Evolutionary conservation across 2,113 vertebrate genomes (phyloP).

Genomic region (Sapayoa aenigma): DNA sequence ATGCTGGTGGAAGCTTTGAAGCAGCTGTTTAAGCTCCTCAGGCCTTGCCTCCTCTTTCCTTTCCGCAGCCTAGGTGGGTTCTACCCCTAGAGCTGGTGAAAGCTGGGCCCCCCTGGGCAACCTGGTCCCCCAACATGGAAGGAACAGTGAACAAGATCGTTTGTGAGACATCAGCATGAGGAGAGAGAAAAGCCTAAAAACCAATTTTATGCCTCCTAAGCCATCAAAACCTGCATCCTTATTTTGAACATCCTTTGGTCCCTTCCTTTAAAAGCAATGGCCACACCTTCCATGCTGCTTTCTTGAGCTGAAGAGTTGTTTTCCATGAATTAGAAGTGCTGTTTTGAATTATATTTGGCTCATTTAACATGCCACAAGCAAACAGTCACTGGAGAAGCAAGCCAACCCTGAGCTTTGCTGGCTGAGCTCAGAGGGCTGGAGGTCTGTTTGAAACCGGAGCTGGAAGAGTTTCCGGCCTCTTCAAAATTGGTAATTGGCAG

Average conservation of each 20-base stretch:
- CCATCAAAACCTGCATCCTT: neutral
- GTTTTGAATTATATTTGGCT: neutral
- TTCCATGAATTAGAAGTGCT: neutral
- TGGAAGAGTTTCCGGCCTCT: neutral
- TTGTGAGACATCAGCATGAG: neutral
- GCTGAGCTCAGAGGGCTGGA: neutral
- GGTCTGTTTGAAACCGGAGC: neutral
- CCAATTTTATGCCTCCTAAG: neutral
- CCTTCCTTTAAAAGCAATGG: neutral
- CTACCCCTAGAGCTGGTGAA: neutral
- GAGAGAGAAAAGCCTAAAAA: neutral
- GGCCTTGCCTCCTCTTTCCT: neutral
- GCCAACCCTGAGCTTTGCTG: neutral
- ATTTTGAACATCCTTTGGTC: neutral
- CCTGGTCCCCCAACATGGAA: fast-evolving
- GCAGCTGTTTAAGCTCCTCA: neutral
- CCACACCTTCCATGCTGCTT: neutral
- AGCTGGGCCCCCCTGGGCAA: neutral
- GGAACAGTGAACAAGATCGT: neutral
- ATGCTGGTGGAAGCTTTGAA: neutral
- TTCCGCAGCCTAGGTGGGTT: neutral
- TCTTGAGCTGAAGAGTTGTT: neutral
- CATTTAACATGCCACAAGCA: neutral
- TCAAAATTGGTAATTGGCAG: neutral
- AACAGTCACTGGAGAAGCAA: neutral